Percentiles rank a stretch among this genome's conserved stretches.
Conservation (phyloP, 1,140 invertebrate genomes). For the Aphelenchoides besseyi region DNA sequence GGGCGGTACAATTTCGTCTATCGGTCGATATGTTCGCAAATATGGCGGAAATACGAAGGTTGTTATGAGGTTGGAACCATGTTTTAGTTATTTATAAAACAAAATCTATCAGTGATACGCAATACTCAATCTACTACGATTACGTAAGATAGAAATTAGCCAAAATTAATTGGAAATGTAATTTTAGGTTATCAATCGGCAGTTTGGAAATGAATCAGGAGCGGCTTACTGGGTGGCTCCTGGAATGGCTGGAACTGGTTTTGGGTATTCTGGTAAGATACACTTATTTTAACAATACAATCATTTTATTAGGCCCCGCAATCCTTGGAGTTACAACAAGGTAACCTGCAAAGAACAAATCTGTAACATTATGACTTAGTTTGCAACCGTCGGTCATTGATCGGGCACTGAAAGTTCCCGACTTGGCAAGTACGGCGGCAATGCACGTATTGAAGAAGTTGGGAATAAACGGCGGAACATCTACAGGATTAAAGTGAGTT, state of each 20-base stretch:
- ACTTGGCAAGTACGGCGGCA: slow-evolving; percentile 49
- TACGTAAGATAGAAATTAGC: no score
- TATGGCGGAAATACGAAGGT: slow-evolving; percentile 42
- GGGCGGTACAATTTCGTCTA: slow-evolving; percentile 50
- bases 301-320: slow-evolving; percentile 26
- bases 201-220: slow-evolving; percentile 41
- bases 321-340: slow-evolving; percentile 39
- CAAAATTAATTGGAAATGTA: no score
- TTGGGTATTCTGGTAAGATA: slow-evolving; percentile 28
- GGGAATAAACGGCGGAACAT: slow-evolving; percentile 48
- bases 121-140: slow-evolving; percentile 50
- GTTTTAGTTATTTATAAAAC: no score
- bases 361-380: slow-evolving; percentile 33
- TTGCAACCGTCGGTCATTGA: slow-evolving; percentile 44
- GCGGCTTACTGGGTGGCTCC: slow-evolving; percentile 31
- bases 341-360: neutral
- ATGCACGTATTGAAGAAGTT: slow-evolving; percentile 45
- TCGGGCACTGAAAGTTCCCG: slow-evolving; percentile 49
- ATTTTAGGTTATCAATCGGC: slow-evolving; percentile 32
- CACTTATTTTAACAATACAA: slow-evolving; percentile 15
- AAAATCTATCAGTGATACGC: no score
- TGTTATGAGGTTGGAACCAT: no score
- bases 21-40: slow-evolving; percentile 46
- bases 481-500: slow-evolving; percentile 52
- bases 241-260: slow-evolving; percentile 51